A percentile compares a stretch with the other conserved stretches of the same genome.
phyloP scores from a whole-genome alignment of 2,113 vertebrate species.

The Cryptomyrus ogoouensis region DNA sequence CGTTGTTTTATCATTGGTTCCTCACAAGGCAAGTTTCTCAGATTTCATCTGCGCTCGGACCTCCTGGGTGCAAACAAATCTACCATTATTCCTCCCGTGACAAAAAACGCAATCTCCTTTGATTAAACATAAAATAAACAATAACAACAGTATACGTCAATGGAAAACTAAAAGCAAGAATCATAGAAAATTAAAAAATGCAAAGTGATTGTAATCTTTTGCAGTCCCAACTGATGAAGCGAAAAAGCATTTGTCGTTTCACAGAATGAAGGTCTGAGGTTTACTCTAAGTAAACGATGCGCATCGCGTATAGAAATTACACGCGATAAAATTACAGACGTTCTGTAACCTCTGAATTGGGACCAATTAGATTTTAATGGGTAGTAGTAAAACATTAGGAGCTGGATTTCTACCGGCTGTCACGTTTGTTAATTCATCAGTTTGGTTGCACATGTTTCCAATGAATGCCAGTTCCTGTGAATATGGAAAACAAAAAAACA shows the following conservation, averaged over 20 bases:
- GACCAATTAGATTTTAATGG: slow-evolving; percentile 1
- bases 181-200: background rate
- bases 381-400: slow-evolving; percentile 8
- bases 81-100: background rate
- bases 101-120: background rate
- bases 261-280: background rate
- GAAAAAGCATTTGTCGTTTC: background rate
- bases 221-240: background rate
- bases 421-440: background rate
- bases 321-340: background rate
- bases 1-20: background rate
- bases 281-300: background rate
- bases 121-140: background rate
- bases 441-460: background rate
- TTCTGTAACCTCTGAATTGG: background rate
- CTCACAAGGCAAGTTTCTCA: background rate
- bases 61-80: background rate
- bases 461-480: background rate
- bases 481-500: background rate
- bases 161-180: background rate
- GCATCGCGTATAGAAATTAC: background rate
- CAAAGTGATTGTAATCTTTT: background rate
- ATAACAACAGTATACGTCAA: background rate
- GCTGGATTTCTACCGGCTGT: background rate
- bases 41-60: background rate